A percentile compares a stretch with the other conserved stretches of the same genome.
These are phyloP conservation scores for Zosterops hypoxanthus DNA, from an alignment of 2,113 vertebrate species.

Conservation along the genomic window DNA sequence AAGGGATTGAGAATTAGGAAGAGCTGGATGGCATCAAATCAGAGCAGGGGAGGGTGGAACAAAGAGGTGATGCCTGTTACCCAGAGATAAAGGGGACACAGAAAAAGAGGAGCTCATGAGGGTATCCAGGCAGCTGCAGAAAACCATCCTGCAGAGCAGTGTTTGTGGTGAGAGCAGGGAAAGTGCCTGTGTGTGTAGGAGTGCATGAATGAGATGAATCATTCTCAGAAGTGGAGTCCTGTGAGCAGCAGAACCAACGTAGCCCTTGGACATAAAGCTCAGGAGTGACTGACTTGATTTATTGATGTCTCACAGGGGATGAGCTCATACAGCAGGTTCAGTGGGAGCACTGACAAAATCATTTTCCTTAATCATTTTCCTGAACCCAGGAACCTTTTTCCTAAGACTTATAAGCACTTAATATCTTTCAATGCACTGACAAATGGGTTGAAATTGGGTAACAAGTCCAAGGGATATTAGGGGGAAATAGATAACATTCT, in stretches of 20 bases:
- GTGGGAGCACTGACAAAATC: slow-evolving; percentile 4
- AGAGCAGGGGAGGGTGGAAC: not conserved
- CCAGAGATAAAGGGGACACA: not conserved
- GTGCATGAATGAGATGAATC: not conserved
- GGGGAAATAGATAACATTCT: not conserved
- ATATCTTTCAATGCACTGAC: not conserved
- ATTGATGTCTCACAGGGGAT: not conserved
- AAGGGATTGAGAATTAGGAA: not conserved
- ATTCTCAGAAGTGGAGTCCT: not conserved
- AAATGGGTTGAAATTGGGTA: not conserved
- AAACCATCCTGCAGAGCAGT: not conserved
- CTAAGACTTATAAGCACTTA: not conserved
- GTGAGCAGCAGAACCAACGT: not conserved
- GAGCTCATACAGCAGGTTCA: slow-evolving; percentile 13
- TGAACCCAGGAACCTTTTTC: not conserved
- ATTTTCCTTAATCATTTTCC: not conserved
- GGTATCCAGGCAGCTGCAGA: not conserved
- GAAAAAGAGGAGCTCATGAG: not conserved
- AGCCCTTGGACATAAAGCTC: not conserved
- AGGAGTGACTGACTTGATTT: not conserved
- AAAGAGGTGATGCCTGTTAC: not conserved
- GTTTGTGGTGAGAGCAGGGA: not conserved
- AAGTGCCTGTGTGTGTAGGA: slow-evolving; percentile 11
- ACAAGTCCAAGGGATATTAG: not conserved
- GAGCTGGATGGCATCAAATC: not conserved